Evolutionary conservation across 1,140 invertebrate species (phyloP).

Genomic region (Procambarus virginalis): DNA sequence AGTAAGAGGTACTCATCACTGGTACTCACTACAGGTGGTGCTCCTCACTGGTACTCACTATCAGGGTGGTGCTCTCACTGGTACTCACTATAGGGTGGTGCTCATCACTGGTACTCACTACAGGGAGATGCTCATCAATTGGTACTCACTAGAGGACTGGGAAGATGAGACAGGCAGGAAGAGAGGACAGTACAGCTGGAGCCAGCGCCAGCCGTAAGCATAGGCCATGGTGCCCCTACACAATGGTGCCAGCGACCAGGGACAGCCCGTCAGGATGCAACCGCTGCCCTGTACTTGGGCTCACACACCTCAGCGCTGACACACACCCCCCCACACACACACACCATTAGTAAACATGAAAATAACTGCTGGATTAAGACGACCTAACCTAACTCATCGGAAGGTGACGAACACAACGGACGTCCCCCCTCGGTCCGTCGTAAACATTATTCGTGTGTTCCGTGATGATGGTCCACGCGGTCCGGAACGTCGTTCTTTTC

Average conservation of each 20-base stretch:
- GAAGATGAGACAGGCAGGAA: conserved; percentile 15
- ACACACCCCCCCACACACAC: not conserved
- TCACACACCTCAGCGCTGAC: conserved; percentile 32
- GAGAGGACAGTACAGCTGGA: conserved; percentile 20
- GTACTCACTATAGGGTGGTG: not conserved
- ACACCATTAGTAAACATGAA: too few relatives aligned
- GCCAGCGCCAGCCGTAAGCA: conserved; percentile 15
- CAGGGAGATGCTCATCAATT: not conserved
- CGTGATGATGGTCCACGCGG: too few relatives aligned
- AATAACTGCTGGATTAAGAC: too few relatives aligned
- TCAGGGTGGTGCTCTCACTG: too few relatives aligned
- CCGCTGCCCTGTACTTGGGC: not conserved
- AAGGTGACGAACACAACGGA: too few relatives aligned
- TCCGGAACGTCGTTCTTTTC: too few relatives aligned
- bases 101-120: not conserved
- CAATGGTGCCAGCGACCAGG: not conserved
- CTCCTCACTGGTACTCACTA: too few relatives aligned
- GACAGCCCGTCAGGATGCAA: conserved; percentile 13
- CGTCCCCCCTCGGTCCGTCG: too few relatives aligned
- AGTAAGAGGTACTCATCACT: too few relatives aligned
- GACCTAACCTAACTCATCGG: too few relatives aligned
- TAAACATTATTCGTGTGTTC: too few relatives aligned
- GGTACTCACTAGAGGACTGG: conserved; percentile 2
- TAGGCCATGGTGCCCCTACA: conserved; percentile 8
- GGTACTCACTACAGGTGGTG: too few relatives aligned